Conservation (phyloP, 2,888 invertebrate species). For the Andricus quercusramuli region DNA sequence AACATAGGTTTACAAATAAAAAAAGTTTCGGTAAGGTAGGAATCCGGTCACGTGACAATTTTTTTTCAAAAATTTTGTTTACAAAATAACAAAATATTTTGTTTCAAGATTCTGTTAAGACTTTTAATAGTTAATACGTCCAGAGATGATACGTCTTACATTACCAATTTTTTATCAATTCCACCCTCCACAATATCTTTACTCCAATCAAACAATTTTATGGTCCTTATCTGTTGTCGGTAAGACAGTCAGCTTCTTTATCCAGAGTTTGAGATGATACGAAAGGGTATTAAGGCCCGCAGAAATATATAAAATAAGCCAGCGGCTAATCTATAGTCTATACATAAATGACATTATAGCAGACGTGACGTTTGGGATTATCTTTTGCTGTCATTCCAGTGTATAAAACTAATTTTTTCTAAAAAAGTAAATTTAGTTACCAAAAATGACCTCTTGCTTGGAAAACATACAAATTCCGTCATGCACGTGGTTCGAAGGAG, state of each 20-base stretch:
- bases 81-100: too few relatives aligned
- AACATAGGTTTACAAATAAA: too few relatives aligned
- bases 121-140: too few relatives aligned
- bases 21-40: too few relatives aligned
- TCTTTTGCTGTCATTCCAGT: constrained; percentile 20
- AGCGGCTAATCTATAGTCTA: background rate
- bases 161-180: background rate
- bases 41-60: too few relatives aligned
- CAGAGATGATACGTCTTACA: too few relatives aligned
- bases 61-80: too few relatives aligned
- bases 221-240: background rate
- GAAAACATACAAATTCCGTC: constrained; percentile 88
- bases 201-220: too few relatives aligned
- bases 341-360: too few relatives aligned
- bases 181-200: too few relatives aligned
- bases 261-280: background rate
- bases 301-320: background rate
- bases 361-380: background rate
- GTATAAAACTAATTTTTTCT: constrained; percentile 1
- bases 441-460: constrained; percentile 82
- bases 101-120: too few relatives aligned
- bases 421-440: background rate
- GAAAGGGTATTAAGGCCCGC: background rate
- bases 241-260: background rate
- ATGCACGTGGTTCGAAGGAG: constrained; percentile 92